phyloP scores from a whole-genome alignment of 2,888 invertebrate species.

The Mesorhabditis sp. region DNA sequence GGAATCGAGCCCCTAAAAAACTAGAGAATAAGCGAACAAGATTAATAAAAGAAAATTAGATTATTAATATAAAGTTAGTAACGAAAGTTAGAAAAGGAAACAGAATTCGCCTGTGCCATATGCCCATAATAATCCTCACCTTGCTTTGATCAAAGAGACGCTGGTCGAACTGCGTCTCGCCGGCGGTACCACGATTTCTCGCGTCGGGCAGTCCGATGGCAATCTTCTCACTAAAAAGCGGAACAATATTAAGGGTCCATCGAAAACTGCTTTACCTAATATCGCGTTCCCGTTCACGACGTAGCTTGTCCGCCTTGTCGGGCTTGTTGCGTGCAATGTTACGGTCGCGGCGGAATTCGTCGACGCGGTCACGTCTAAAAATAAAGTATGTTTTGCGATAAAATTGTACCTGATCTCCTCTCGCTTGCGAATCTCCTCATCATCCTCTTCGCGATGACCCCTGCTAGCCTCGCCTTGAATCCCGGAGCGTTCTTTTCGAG shows the following conservation, averaged over 20 bases:
- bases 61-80: constrained; percentile 8
- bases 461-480: too few relatives aligned
- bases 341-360: constrained; percentile 69
- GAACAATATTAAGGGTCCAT: not conserved
- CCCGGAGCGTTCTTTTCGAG: constrained; percentile 63
- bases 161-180: constrained; percentile 76
- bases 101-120: not conserved
- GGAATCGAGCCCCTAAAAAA: constrained; percentile 73
- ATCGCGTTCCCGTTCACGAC: constrained; percentile 8
- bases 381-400: constrained; percentile 3
- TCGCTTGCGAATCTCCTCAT: constrained; percentile 69
- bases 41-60: not conserved
- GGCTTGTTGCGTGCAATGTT: constrained; percentile 89
- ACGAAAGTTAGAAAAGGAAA: not conserved
- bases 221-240: constrained; percentile 79
- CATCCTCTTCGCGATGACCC: constrained; percentile 67
- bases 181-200: constrained; percentile 29
- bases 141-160: constrained; percentile 82
- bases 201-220: constrained; percentile 90
- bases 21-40: not conserved
- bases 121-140: constrained; percentile 40
- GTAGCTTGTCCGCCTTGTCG: constrained; percentile 78
- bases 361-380: constrained; percentile 48
- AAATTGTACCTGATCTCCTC: constrained; percentile 73
- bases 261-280: not conserved